Evolutionary conservation across 2,113 vertebrate genomes (phyloP), one percentile per base, ranked within the genome.

Genomic region (Gambusia affinis): DNA sequence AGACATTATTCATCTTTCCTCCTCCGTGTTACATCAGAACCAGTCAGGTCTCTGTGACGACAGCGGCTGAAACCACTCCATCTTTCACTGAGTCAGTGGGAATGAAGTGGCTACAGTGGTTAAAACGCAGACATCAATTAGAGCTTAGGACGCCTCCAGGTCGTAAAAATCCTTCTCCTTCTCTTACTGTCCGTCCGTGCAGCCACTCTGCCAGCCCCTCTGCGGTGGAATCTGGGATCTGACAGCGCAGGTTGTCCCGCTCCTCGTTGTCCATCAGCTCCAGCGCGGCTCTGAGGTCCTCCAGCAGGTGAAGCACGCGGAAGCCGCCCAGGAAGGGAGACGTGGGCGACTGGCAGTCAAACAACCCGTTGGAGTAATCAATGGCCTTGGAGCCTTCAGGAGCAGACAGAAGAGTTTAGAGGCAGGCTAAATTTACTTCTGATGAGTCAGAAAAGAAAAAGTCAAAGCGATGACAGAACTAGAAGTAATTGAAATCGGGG

Each of bases 281-380:
- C 78, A 99, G 88, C 31, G 96, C 79, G 0, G 95, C 96, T 2
- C 97, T 92, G 73, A 99, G 89, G 70, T 99, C 98, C 84, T 99
- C 98, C 64, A 98, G 94, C 0, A 99, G 94, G 65, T 99, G 97
- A 81, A 99, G 91, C 0, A 95, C 97, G 28, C 97, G 95, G n/a
- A 98, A 89, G 77, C 97, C 91, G 7, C 98, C 98, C 89, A 99
- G 92, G 90, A 98, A 97, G 0, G 98, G 98, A 0, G 98, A 99
- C 0, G 96, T 97, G 37, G 98, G 98, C 0, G 98, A 99, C 91
- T 99, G 98, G 91, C 98, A 99, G 89, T 98, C 97, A 69, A 98
- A 99, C 76, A 99, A 93, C 29, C 98, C 97, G 4, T 98, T 99
- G 84, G 97, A 95, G 87, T 97, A 99, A 60, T 98, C 97, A 92